Conservation (phyloP, 2,888 invertebrate species). For the Dasypogon diadema region DNA sequence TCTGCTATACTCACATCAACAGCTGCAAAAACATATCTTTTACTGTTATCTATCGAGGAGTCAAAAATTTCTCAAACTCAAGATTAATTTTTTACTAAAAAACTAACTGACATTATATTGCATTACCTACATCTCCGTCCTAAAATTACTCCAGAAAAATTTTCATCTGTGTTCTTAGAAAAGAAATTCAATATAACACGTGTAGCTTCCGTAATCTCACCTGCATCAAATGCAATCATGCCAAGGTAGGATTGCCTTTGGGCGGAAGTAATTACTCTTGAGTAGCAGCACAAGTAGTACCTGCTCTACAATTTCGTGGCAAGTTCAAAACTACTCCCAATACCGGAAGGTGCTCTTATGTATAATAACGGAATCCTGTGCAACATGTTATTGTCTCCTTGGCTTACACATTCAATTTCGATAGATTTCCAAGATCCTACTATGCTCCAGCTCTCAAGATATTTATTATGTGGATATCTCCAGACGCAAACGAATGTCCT, state of each 20-base stretch:
- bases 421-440: slow-evolving; percentile 43
- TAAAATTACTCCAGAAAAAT: no score
- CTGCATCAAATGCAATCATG: slow-evolving; percentile 34
- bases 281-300: slow-evolving; percentile 28
- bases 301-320: background rate
- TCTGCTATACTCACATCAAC: no score
- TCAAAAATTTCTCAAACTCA: no score
- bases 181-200: background rate
- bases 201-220: background rate
- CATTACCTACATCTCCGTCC: no score
- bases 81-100: no score
- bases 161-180: no score
- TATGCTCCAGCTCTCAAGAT: slow-evolving; percentile 25
- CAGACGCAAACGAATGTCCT: slow-evolving; percentile 47
- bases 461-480: slow-evolving; percentile 49
- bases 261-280: slow-evolving; percentile 31
- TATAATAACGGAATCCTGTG: slow-evolving; percentile 18
- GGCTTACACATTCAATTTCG: slow-evolving; percentile 46
- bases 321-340: background rate
- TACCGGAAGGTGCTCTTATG: background rate
- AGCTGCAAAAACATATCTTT: no score
- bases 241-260: slow-evolving; percentile 10
- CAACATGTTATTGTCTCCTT: slow-evolving; percentile 44
- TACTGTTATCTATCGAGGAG: no score
- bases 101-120: no score